Evolutionary conservation across 2,113 vertebrate genomes (phyloP).

Genomic region (Cyanistes caeruleus): DNA sequence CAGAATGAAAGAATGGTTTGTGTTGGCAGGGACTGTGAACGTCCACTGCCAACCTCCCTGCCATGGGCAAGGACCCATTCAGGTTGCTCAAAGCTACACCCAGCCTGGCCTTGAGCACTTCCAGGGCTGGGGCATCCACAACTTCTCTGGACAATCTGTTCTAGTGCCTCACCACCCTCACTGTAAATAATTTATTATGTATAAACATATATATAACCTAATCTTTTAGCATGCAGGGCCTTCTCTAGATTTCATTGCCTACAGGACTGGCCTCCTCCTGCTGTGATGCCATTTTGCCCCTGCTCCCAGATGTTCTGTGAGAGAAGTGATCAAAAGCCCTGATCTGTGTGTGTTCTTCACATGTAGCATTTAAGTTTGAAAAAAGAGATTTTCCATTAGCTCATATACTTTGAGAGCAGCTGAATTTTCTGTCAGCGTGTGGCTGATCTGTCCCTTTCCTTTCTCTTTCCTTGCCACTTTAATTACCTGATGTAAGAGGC

Average conservation of each 20-base stretch:
- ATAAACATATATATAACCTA: neutral
- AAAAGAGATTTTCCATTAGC: neutral
- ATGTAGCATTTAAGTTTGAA: neutral
- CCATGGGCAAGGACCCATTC: neutral
- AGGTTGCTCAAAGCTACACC: neutral
- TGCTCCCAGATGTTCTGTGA: neutral
- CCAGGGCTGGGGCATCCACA: neutral
- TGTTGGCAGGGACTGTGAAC: too few species aligned
- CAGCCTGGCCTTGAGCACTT: neutral
- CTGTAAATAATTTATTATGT: neutral
- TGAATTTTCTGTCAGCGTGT: neutral
- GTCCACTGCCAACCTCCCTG: neutral
- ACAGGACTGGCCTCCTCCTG: neutral
- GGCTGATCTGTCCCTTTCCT: neutral
- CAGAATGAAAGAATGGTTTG: neutral
- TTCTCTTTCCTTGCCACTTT: neutral
- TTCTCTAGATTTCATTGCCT: neutral
- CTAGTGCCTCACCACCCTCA: neutral
- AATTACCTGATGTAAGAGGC: neutral
- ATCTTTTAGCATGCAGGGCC: neutral
- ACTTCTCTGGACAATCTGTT: neutral
- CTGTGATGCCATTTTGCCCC: neutral
- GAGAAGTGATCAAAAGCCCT: neutral
- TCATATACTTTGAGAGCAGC: neutral
- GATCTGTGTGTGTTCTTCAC: neutral